Percentiles rank a stretch among this genome's conserved stretches.
Evolutionary conservation across 2,113 vertebrate genomes (phyloP).

Genomic region (Sphyrna mokarran): DNA sequence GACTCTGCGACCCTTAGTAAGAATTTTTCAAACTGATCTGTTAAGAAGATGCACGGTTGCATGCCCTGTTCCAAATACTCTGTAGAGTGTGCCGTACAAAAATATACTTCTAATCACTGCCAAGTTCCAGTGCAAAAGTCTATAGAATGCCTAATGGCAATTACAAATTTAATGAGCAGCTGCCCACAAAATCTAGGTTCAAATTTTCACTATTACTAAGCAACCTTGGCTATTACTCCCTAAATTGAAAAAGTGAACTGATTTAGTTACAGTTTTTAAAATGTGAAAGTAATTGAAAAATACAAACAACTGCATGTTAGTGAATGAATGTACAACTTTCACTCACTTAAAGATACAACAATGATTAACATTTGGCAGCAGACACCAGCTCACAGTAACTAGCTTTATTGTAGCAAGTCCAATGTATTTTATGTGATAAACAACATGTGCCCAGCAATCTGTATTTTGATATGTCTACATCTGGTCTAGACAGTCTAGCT

Average conservation of each 20-base stretch:
- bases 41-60: background rate
- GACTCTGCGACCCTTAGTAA: background rate
- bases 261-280: background rate
- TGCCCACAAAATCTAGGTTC: background rate
- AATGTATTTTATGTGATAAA: slow-evolving; percentile 54
- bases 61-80: background rate
- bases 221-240: background rate
- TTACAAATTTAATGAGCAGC: background rate
- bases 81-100: background rate
- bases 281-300: background rate
- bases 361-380: slow-evolving; percentile 16
- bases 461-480: slow-evolving; percentile 42
- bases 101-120: background rate
- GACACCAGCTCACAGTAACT: slow-evolving; percentile 39
- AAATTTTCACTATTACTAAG: background rate
- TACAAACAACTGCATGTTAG: background rate
- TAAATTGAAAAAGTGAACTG: background rate
- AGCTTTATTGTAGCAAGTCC: slow-evolving; percentile 45
- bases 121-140: background rate
- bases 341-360: background rate
- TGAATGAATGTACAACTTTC: background rate
- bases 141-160: background rate
- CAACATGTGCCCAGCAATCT: slow-evolving; percentile 53
- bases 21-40: background rate
- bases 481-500: slow-evolving; percentile 48